Evolutionary conservation across 2,888 invertebrate species (phyloP), one percentile per base, ranked within the genome.

Genomic region (Lepas anatifera): DNA sequence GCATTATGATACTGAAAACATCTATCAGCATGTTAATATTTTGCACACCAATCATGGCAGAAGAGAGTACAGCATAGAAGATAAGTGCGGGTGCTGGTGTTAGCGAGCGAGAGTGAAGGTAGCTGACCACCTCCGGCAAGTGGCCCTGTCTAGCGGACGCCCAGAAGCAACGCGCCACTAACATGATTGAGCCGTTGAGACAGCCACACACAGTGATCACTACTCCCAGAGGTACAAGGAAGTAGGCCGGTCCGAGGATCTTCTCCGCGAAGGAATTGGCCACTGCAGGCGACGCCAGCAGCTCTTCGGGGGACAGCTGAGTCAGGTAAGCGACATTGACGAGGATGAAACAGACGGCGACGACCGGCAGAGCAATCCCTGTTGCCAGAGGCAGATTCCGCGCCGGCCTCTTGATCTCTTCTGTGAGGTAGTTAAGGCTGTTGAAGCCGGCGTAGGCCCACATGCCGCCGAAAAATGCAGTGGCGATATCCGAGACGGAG

Each of bases 401-500:
- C 78, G n/a, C 25, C 72, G 98, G 99, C 82, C 97, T 94, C 82
- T 95, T 92, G 75, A 99, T 90, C 84, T 99, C 98, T 83, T 99
- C 99, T 74, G 98, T 97, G 73, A 99, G 97, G 84, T 95, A 98
- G 84, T 99, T 99, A 76, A 99, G 86, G 82, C 98, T 99, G 82
- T 99, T 99, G 95, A 95, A 95, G 76, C 95, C 95, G 80, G 95
- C 95, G 81, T 95, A 95, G 72, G 95, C 95, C 94, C 94, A 95
- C 41, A 95, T 85, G 74, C 95, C 95, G 46, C 92, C 93, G 83
- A 95, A 95, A 84, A 95, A 94, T 71, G 94, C 94, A 50, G 92
- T 92, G 74, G 95, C 95, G 77, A 95, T 88, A 81, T 90, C 90
- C 75, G 94, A 90, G 76, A 90, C 80, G 68, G 88, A 88, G 77